Base-by-base conservation (phyloP, 2,797 vertebrate genomes). In the Pristis pectinata region DNA sequence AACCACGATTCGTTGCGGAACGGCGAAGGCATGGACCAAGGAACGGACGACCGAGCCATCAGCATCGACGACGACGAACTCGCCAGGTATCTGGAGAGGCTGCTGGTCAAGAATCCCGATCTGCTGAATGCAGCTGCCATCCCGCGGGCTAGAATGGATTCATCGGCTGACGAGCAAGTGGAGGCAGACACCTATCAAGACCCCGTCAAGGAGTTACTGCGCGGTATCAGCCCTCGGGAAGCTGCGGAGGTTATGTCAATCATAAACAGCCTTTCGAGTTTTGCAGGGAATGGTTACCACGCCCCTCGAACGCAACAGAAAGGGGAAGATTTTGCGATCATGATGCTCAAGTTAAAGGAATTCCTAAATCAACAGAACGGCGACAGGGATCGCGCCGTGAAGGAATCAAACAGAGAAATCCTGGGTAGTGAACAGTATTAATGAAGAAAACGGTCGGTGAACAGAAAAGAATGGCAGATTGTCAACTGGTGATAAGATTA, bases 291-390 rank as follows among this genome's bases (percentile, higher is more conserved):
- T 0, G 97, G 96, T 0, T 96, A 96, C 11, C 96, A 96, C 0
- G 97, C 97, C 8, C 59, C 87, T 7, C 97, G 96, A 95, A 97
- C 97, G 95, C 98, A 98, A 94, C 97, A 97, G 95, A 95, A 97
- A 94, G 98, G 98, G 95, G 98, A 98, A 94, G 98, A 98, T 95
- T 97, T 49, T 53, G 49, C 70, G 5, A 2, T 5, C 0, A 6
- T 97, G 22, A 96, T 99, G 96, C 97, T 98, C 96, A 98, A 98
- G 96, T 96, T 99, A 95, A 96, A 99, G 95, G 98, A 97, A 95
- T 98, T 97, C 92, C 96, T 99, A 95, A 98, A 98, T 95, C 98
- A 98, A 94, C 98, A 98, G 96, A 97, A 97, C 95, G 96, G 96
- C n/a, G 98, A 97, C 95, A 97, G 96, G 95, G 97, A 98, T 96